These are phyloP conservation scores for Agrotis ipsilon DNA, from an alignment of 2,888 invertebrate genomes.

Conservation along the genomic window DNA sequence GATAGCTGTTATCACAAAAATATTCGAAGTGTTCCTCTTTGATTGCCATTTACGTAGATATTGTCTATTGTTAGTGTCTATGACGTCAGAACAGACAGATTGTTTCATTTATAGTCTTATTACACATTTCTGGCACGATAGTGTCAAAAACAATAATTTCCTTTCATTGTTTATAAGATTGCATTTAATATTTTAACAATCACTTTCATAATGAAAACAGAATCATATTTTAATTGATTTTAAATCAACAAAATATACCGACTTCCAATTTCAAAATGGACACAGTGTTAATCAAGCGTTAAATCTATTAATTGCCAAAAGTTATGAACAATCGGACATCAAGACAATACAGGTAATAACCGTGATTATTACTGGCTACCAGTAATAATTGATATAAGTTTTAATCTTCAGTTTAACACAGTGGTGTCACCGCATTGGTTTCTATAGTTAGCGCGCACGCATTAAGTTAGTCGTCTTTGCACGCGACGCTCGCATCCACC, in stretches of 20 bases:
- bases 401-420: conserved; percentile 62
- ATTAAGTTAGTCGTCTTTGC: conserved; percentile 80
- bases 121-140: conserved; percentile 17
- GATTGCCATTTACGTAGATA: conserved; percentile 55
- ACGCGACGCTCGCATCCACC: conserved; percentile 86
- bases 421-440: conserved; percentile 75
- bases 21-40: conserved; percentile 33
- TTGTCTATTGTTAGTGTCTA: conserved; percentile 61
- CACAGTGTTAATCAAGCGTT: conserved; percentile 39
- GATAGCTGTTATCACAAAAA: conserved; percentile 38
- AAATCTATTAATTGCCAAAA: conserved; percentile 57
- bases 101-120: conserved; percentile 37
- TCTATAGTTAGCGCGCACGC: conserved; percentile 81
- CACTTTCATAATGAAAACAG: conserved; percentile 9
- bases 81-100: conserved; percentile 62
- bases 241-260: conserved; percentile 22
- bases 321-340: conserved; percentile 58
- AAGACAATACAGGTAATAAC: conserved; percentile 52
- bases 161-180: conserved; percentile 9
- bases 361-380: conserved; percentile 53
- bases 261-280: conserved; percentile 17
- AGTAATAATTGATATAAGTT: conserved; percentile 55
- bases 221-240: conserved; percentile 13
- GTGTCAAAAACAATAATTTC: conserved; percentile 30
- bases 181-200: conserved; percentile 15